Conservation (phyloP, 2,888 invertebrate species). For the Nomada ferruginata region DNA sequence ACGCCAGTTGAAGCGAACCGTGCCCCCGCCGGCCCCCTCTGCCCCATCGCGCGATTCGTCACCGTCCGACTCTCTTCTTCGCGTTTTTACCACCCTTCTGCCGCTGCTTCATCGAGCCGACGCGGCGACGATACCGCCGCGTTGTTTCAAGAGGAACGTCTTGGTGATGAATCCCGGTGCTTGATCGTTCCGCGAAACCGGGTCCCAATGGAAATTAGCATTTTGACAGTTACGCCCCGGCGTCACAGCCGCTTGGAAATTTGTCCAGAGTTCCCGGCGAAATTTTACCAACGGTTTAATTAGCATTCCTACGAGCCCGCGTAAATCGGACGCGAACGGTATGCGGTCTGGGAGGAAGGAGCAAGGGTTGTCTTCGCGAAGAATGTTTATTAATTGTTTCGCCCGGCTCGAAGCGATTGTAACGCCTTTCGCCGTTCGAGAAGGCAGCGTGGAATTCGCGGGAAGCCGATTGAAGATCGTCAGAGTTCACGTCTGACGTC, state of each 20-base stretch:
- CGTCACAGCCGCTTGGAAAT: constrained; percentile 46
- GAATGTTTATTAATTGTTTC: constrained; percentile 80
- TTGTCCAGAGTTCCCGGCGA: constrained; percentile 74
- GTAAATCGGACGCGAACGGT: constrained; percentile 71
- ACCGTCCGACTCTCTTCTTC: background rate
- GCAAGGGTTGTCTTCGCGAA: constrained; percentile 71
- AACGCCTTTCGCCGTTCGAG: background rate
- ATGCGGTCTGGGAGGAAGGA: constrained; percentile 62
- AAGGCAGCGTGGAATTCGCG: background rate
- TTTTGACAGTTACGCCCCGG: constrained; percentile 21
- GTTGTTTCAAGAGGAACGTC: background rate
- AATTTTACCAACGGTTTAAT: constrained; percentile 84
- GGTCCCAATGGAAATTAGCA: constrained; percentile 6
- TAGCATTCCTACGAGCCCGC: constrained; percentile 80
- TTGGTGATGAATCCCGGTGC: background rate
- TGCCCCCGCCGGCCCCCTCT: constrained; percentile 14
- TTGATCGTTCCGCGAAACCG: background rate
- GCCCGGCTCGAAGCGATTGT: constrained; percentile 47
- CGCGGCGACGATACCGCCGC: background rate
- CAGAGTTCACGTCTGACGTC: background rate
- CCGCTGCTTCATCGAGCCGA: background rate
- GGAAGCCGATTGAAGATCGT: too few relatives aligned
- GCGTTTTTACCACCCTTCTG: constrained; percentile 21
- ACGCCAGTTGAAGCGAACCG: constrained; percentile 54
- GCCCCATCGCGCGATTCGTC: constrained; percentile 19